Percentiles rank a stretch among this genome's conserved stretches.
Conservation (phyloP, 1,140 invertebrate species). For the Lineus longissimus region DNA sequence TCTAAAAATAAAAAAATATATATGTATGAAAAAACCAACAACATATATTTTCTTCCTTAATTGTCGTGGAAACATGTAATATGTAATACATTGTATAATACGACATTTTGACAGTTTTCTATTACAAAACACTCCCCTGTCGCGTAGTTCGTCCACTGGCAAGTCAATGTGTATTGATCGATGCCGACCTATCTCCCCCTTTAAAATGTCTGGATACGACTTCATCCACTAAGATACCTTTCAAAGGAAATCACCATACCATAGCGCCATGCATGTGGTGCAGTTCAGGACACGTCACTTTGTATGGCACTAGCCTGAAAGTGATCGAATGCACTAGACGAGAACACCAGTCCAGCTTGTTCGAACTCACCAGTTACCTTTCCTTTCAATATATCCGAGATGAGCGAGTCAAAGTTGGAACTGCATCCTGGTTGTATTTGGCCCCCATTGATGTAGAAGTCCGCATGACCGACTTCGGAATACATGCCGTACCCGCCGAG, state of each 20-base stretch:
- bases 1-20: neutral
- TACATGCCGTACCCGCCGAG: constrained; percentile 31
- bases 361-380: too few species aligned
- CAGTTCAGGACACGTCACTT: too few species aligned
- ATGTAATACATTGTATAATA: neutral
- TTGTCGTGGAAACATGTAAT: neutral
- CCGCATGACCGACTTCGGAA: constrained; percentile 33
- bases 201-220: too few species aligned
- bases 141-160: neutral
- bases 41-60: neutral
- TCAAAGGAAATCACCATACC: too few species aligned
- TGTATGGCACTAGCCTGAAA: neutral
- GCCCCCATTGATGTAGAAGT: constrained; percentile 43
- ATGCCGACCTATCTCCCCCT: too few species aligned
- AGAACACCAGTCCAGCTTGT: too few species aligned
- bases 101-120: neutral
- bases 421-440: constrained; percentile 36
- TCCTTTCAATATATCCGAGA: too few species aligned
- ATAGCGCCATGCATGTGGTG: too few species aligned
- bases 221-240: too few species aligned
- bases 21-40: too few species aligned
- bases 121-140: neutral
- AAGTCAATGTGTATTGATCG: too few species aligned
- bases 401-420: neutral
- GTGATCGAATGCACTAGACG: neutral